Evolutionary conservation across 2,113 vertebrate genomes (phyloP), one percentile per base, ranked within the genome.

Genomic region (Ophthalmolycus amberensis): DNA sequence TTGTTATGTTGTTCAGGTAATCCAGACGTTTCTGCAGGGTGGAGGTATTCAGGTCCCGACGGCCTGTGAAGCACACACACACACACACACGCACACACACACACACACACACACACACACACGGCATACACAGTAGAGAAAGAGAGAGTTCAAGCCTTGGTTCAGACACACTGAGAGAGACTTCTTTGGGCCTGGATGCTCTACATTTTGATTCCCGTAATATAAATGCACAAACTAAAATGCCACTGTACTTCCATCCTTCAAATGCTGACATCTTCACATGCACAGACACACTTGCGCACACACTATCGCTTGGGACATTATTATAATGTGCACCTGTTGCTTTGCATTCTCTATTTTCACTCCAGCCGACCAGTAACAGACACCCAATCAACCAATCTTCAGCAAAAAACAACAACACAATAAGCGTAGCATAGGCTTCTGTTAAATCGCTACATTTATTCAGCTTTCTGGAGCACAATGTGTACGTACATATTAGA

Each of bases 1-100:
- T 93, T 0, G 90, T 83, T 15, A 93, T 70, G 32, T 93, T 94
- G 90, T 94, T 94, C 80, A 94, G 85, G 83, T 93, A 90, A 87
- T 94, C 91, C 91, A 94, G 81, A 9, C 93, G 92, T 14, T 69
- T 92, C 89, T 93, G 93, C 18, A 93, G 90, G 58, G 84, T 8
- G 18, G 83, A 20, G 84, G 91, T 92, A 74, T 91, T 94, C 79
- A 94, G 76, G 73, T 94, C 44, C 37, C 93, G 90, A 15, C 93
- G 90, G 22, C 93, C 93, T 94, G 81, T 22, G 32, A 76, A 1
- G 74, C 46, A 87, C 77, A 83, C 65, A 79, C 32, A 73, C 18
- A 56, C 29, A 76, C 27, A 78, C 10, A 4, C 32, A 32, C 32
- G 0, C 32, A 32, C 32, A 32, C 32, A 32, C 32, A 83, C 65